A percentile compares a stretch with the other conserved stretches of the same genome.
Evolutionary conservation across 2,797 vertebrate species (phyloP).

Genomic region (Acipenser oxyrinchus): DNA sequence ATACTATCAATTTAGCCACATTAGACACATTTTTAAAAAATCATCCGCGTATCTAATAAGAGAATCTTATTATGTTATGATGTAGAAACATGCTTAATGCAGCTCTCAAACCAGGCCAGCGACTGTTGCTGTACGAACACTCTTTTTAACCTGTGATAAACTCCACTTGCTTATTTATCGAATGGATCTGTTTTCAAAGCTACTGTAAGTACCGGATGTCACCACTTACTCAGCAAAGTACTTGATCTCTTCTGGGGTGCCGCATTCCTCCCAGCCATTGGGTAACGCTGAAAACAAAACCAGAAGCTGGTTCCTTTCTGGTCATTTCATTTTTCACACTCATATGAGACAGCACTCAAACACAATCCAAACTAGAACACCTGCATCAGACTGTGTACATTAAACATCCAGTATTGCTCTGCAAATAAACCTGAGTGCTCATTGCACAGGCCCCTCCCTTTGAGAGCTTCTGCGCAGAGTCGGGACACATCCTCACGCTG

Average conservation of each 20-base stretch:
- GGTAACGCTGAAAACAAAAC: constrained; percentile 33
- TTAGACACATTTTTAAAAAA: background rate
- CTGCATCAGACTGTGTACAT: background rate
- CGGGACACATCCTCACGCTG: background rate
- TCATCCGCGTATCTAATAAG: background rate
- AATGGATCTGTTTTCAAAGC: background rate
- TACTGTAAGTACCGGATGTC: background rate
- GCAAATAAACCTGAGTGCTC: background rate
- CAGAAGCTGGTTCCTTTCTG: constrained; percentile 3
- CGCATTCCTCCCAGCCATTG: constrained; percentile 34
- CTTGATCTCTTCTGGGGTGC: constrained; percentile 30
- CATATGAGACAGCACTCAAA: background rate
- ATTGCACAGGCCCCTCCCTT: background rate
- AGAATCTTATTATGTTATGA: background rate
- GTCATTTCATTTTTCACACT: too few species aligned
- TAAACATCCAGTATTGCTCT: background rate
- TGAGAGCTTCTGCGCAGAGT: background rate
- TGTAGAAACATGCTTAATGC: background rate
- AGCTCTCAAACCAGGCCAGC: background rate
- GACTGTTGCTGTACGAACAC: too few species aligned
- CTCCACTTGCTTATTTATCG: background rate
- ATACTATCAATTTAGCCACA: too few species aligned
- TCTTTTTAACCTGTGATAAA: constrained; percentile 14
- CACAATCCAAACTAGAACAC: background rate
- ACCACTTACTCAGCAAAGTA: constrained; percentile 37